A percentile compares a stretch with the other conserved stretches of the same genome.
Conservation (phyloP, 2,113 vertebrate genomes). For the Saguinus midas region DNA sequence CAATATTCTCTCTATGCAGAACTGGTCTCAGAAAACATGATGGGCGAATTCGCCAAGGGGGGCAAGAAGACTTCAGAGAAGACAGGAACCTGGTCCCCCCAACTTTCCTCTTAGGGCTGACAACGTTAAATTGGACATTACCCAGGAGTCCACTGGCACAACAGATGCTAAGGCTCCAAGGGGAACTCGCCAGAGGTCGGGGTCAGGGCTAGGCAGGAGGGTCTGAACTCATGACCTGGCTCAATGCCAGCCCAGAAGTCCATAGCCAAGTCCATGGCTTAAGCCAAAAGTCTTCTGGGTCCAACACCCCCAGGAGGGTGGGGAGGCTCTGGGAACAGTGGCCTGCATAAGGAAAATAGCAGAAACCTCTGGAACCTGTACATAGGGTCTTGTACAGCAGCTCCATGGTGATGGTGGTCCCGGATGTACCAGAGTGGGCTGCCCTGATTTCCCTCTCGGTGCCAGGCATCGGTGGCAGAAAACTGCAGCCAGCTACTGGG, state of each 20-base stretch:
- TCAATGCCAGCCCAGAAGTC: background rate
- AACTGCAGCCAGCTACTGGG: background rate
- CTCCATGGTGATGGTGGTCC: rapidly evolving
- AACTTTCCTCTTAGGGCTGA: background rate
- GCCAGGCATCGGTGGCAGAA: background rate
- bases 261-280: background rate
- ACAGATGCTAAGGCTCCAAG: background rate
- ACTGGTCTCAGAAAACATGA: background rate
- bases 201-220: background rate
- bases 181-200: background rate
- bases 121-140: background rate
- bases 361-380: background rate
- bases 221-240: background rate
- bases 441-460: background rate
- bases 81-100: background rate
- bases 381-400: background rate
- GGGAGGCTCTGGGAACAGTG: background rate
- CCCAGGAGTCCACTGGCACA: background rate
- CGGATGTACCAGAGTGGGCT: too few relatives aligned
- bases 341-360: background rate
- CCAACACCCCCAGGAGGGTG: background rate
- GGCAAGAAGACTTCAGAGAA: background rate
- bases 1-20: background rate
- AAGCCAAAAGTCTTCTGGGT: background rate
- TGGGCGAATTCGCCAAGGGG: background rate